Evolutionary conservation across 53 echinoderm and acorn worm species (phyloP).

Genomic region (Luidia sarsii): DNA sequence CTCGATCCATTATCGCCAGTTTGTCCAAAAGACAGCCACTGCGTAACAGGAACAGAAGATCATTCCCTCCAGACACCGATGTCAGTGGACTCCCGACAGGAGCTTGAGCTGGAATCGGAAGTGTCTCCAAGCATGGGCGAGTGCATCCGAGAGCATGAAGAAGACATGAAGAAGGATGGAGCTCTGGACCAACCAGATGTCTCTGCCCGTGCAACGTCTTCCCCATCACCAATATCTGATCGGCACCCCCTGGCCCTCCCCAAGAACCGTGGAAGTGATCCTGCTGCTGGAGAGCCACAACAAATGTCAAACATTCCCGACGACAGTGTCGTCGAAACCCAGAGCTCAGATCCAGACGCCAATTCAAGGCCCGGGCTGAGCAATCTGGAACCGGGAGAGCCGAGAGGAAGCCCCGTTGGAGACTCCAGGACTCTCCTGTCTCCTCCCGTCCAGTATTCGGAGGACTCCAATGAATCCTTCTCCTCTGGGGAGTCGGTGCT

Average conservation of each 20-base stretch:
- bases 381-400: too few species aligned
- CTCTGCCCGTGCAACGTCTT: neutral
- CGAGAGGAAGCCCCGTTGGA: too few species aligned
- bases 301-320: too few species aligned
- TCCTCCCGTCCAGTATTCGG: too few species aligned
- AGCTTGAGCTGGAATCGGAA: neutral
- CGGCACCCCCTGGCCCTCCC: too few species aligned
- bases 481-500: constrained; percentile 20
- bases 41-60: too few species aligned
- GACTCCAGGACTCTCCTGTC: too few species aligned
- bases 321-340: too few species aligned
- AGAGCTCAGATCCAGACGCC: neutral
- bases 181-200: neutral
- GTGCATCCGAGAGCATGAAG: neutral
- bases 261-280: too few species aligned
- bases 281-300: too few species aligned
- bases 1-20: neutral
- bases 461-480: neutral
- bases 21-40: too few species aligned
- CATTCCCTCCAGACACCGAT: neutral
- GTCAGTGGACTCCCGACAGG: neutral
- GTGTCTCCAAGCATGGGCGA: neutral
- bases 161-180: neutral
- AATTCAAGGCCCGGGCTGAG: too few species aligned
- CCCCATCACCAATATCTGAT: neutral